Evolutionary conservation across 2,888 invertebrate species (phyloP).

Genomic region (Agrochola circellaris): DNA sequence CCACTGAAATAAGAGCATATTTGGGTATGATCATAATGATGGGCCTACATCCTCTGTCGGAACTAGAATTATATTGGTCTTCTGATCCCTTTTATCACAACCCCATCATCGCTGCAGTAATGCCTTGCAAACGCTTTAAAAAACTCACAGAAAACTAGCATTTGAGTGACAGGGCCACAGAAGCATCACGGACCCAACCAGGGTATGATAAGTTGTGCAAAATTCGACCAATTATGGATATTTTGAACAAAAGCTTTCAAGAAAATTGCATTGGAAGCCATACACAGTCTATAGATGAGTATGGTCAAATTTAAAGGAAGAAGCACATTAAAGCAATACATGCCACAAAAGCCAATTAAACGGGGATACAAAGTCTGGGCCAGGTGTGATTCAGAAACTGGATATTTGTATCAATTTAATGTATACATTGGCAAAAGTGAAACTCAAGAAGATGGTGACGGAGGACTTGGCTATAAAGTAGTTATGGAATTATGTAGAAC

Average conservation of each 20-base stretch:
- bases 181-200: constrained; percentile 10
- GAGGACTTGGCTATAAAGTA: constrained; percentile 37
- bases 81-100: constrained; percentile 39
- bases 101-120: constrained; percentile 24
- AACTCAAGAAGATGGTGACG: constrained; percentile 26
- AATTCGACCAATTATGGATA: constrained; percentile 24
- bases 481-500: constrained; percentile 36
- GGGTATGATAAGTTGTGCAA: constrained; percentile 34
- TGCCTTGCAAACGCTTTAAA: constrained; percentile 41
- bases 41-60: constrained; percentile 47
- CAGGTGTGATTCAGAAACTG: constrained; percentile 28
- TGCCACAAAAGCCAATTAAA: constrained; percentile 35
- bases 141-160: constrained; percentile 35
- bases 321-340: constrained; percentile 36
- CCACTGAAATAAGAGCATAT: constrained; percentile 47
- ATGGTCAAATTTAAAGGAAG: constrained; percentile 41
- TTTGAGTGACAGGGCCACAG: constrained; percentile 35
- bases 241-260: constrained; percentile 22
- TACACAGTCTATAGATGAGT: constrained; percentile 19
- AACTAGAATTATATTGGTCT: constrained; percentile 53
- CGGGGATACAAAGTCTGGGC: constrained; percentile 32
- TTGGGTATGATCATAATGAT: constrained; percentile 53
- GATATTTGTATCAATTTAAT: constrained; percentile 36
- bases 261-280: constrained; percentile 20
- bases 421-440: constrained; percentile 29